Evolutionary conservation across 1,140 invertebrate species (phyloP).

Genomic region (Hormaphis cornu): DNA sequence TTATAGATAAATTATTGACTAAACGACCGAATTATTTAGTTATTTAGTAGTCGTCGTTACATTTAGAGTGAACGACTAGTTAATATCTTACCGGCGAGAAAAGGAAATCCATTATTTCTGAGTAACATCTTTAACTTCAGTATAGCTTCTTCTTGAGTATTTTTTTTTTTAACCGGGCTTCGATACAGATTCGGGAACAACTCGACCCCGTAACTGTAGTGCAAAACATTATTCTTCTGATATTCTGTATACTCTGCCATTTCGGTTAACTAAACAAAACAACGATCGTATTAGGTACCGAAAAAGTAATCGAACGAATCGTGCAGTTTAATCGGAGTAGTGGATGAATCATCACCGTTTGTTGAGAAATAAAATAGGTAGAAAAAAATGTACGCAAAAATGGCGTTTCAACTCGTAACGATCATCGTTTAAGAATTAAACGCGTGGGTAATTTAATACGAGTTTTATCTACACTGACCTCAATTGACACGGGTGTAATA

Average conservation of each 20-base stretch:
- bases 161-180: neutral
- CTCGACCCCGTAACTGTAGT: neutral
- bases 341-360: too few relatives aligned
- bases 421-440: too few relatives aligned
- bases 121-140: conserved; percentile 3
- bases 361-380: too few relatives aligned
- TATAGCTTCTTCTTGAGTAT: neutral
- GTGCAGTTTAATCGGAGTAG: too few relatives aligned
- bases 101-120: neutral
- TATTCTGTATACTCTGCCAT: conserved; percentile 23
- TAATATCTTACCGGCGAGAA: conserved; percentile 12
- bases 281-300: too few relatives aligned
- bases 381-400: too few relatives aligned
- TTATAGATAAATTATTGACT: neutral
- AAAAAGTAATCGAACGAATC: too few relatives aligned
- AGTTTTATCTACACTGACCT: too few relatives aligned
- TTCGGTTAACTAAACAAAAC: neutral
- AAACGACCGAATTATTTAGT: neutral
- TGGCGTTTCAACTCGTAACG: too few relatives aligned
- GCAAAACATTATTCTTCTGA: neutral
- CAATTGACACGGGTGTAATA: too few relatives aligned
- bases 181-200: neutral
- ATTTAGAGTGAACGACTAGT: neutral
- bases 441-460: too few relatives aligned
- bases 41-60: neutral